Evolutionary conservation across 2,888 invertebrate genomes (phyloP).

Genomic region (Drosophila diplacantha): DNA sequence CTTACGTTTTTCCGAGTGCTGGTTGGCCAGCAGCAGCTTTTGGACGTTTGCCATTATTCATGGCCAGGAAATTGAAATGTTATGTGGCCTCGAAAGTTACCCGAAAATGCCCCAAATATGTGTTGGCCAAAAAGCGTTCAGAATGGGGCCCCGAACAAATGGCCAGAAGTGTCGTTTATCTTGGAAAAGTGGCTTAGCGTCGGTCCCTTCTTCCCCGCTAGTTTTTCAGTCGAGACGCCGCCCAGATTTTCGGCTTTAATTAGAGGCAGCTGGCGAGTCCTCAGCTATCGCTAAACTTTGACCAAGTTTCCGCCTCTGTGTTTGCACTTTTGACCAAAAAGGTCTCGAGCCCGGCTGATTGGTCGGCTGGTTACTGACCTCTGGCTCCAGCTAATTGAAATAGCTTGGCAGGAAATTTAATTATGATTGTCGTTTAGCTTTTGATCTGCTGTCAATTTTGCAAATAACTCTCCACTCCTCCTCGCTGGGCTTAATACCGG

Average conservation of each 20-base stretch:
- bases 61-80: slow-evolving; percentile 52
- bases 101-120: slow-evolving; percentile 21
- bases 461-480: slow-evolving; percentile 1
- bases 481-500: not conserved
- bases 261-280: slow-evolving; percentile 56
- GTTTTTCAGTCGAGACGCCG: slow-evolving; percentile 22
- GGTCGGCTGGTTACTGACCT: slow-evolving; percentile 31
- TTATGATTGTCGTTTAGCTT: slow-evolving; percentile 48
- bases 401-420: slow-evolving; percentile 56
- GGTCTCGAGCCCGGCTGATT: slow-evolving; percentile 30
- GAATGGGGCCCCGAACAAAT: slow-evolving; percentile 50
- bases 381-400: slow-evolving; percentile 60
- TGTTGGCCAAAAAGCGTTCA: slow-evolving; percentile 13
- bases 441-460: slow-evolving; percentile 25
- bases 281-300: slow-evolving; percentile 51
- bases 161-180: slow-evolving; percentile 64
- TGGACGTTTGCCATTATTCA: slow-evolving; percentile 53
- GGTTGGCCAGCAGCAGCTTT: slow-evolving; percentile 38
- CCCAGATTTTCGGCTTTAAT: slow-evolving; percentile 57
- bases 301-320: slow-evolving; percentile 44
- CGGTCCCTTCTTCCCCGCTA: not conserved
- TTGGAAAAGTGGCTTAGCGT: slow-evolving; percentile 31
- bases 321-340: slow-evolving; percentile 19
- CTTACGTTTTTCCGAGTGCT: not conserved
- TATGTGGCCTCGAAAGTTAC: slow-evolving; percentile 34